Percentiles rank a stretch among this genome's conserved stretches.
phyloP scores from a whole-genome alignment of 2,113 vertebrate genomes.

The Puffinus mauretanicus region DNA sequence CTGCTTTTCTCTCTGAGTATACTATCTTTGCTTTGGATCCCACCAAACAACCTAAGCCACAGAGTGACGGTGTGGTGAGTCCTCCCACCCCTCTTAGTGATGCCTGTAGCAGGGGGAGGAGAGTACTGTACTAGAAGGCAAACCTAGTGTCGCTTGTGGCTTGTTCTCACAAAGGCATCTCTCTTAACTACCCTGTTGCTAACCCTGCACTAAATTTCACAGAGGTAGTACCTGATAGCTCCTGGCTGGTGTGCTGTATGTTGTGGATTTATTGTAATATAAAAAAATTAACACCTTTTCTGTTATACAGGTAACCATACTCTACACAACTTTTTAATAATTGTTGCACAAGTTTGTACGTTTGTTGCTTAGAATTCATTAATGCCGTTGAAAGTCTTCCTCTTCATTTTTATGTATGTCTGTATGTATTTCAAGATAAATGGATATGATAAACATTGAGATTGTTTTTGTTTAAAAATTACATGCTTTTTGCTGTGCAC shows the following conservation, averaged over 20 bases:
- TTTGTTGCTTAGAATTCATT: neutral
- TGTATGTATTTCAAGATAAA: conserved; percentile 3
- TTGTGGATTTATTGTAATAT: conserved; percentile 42
- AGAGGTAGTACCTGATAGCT: conserved; percentile 38
- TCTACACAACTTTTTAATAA: neutral
- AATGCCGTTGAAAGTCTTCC: neutral
- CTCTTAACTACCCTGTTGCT: conserved; percentile 73
- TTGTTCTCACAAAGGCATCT: conserved; percentile 79
- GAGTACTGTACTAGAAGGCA: conserved; percentile 68
- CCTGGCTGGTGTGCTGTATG: conserved; percentile 70
- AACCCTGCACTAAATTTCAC: conserved; percentile 80
- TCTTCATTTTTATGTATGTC: neutral
- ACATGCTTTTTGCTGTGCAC: neutral
- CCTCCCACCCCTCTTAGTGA: conserved; percentile 71
- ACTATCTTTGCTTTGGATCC: conserved; percentile 99
- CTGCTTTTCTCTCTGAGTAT: conserved; percentile 99
- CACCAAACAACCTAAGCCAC: conserved; percentile 89
- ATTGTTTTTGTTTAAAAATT: neutral
- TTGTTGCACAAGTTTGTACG: neutral
- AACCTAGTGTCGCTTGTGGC: conserved; percentile 77
- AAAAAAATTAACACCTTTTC: conserved; percentile 64
- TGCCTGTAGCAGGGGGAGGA: conserved; percentile 77
- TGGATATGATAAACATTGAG: neutral
- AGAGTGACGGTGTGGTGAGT: conserved; percentile 96
- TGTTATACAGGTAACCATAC: neutral